Conservation (phyloP, 2,888 invertebrate species). For the Cynaeus angustus region DNA sequence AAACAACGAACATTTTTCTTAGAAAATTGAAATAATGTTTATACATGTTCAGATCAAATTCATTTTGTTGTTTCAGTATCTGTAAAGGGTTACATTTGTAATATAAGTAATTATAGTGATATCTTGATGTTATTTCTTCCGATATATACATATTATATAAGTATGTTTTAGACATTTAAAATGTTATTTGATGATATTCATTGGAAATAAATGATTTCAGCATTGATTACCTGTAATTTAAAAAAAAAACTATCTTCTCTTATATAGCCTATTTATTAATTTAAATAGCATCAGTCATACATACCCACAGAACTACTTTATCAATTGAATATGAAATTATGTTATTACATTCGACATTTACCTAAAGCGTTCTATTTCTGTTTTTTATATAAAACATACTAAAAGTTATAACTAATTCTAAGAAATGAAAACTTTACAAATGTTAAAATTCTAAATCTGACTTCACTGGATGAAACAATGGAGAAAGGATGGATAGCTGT, state of each 20-base stretch:
- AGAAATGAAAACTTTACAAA: constrained; percentile 36
- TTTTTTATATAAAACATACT: constrained; percentile 48
- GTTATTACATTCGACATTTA: constrained; percentile 59
- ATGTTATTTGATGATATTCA: constrained; percentile 67
- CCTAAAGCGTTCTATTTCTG: constrained; percentile 52
- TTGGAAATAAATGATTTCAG: constrained; percentile 69
- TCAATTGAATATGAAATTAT: constrained; percentile 55
- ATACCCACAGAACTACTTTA: constrained; percentile 59
- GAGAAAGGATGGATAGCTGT: constrained; percentile 25
- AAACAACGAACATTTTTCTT: constrained; percentile 49
- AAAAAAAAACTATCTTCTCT: constrained; percentile 21
- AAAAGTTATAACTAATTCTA: constrained; percentile 41
- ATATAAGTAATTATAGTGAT: constrained; percentile 62
- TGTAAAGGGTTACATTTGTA: constrained; percentile 55
- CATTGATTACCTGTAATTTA: constrained; percentile 53
- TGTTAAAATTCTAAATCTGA: constrained; percentile 28
- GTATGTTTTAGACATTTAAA: constrained; percentile 68
- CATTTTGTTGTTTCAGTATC: constrained; percentile 36
- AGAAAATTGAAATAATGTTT: constrained; percentile 49
- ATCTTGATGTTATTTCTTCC: constrained; percentile 70
- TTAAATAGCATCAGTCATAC: constrained; percentile 60
- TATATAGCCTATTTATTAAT: constrained; percentile 51
- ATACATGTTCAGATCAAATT: constrained; percentile 50
- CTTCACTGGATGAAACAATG: constrained; percentile 7
- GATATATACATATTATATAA: constrained; percentile 62